Evolutionary conservation across 2,797 vertebrate species (phyloP).

Genomic region (Apodemus agrarius): DNA sequence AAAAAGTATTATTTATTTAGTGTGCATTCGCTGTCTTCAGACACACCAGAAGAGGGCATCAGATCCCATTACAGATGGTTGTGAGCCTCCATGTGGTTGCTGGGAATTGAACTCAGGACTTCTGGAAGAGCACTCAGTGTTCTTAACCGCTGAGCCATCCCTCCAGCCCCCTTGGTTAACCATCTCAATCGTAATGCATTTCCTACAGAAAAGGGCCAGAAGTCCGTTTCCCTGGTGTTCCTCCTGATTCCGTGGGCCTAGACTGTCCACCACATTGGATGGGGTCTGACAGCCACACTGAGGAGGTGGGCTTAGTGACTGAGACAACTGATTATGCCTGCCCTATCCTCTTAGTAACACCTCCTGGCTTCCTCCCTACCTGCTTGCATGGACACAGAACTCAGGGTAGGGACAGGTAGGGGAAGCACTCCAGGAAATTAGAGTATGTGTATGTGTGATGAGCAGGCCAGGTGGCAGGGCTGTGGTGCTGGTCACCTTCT

Average conservation of each 20-base stretch:
- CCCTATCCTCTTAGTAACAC: background rate
- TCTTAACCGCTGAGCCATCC: too few relatives aligned
- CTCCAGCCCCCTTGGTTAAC: background rate
- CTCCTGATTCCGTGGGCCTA: background rate
- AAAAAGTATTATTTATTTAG: too few relatives aligned
- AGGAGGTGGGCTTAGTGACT: background rate
- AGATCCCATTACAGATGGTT: too few relatives aligned
- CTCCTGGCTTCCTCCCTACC: background rate
- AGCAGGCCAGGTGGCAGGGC: background rate
- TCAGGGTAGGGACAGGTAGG: background rate
- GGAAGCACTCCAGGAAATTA: background rate
- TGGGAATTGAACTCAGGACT: too few relatives aligned
- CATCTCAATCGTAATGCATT: background rate
- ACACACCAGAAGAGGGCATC: too few relatives aligned
- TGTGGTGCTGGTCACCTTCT: background rate
- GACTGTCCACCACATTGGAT: too few relatives aligned
- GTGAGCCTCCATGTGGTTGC: too few relatives aligned
- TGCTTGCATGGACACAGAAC: background rate
- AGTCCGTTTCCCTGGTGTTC: background rate
- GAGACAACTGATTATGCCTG: background rate
- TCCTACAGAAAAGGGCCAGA: background rate
- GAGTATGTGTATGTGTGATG: background rate
- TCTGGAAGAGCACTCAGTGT: too few relatives aligned
- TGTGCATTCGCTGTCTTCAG: too few relatives aligned
- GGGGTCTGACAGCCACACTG: background rate